Evolutionary conservation across 2,797 vertebrate genomes (phyloP).

Genomic region (Microctenopoma stevenorrisi): DNA sequence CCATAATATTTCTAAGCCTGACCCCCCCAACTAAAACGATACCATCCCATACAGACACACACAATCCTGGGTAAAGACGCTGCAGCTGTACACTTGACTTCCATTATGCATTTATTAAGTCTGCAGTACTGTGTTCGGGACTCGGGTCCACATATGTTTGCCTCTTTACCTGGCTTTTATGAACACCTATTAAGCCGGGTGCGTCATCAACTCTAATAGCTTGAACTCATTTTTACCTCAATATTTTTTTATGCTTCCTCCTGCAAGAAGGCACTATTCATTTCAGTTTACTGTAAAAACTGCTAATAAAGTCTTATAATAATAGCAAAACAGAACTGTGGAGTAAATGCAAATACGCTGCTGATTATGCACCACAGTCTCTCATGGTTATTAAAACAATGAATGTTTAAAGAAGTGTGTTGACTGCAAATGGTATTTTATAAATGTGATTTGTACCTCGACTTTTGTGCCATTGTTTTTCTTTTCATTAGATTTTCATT

Average conservation of each 20-base stretch:
- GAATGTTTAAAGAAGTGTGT: slow-evolving; percentile 3
- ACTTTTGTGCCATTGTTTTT: slow-evolving; percentile 11
- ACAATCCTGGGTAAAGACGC: too few species aligned
- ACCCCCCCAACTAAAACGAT: too few species aligned
- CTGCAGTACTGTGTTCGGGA: too few species aligned
- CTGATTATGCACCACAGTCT: background rate
- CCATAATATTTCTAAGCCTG: too few species aligned
- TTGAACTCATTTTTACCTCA: background rate
- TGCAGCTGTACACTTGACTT: too few species aligned
- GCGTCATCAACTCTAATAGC: background rate
- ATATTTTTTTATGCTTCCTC: background rate
- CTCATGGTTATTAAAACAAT: slow-evolving; percentile 1
- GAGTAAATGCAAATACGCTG: slow-evolving; percentile 7
- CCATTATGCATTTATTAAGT: too few species aligned
- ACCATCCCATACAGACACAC: too few species aligned
- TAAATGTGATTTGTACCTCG: background rate
- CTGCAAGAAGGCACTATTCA: background rate
- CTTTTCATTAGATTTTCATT: slow-evolving; percentile 25
- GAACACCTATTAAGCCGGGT: background rate
- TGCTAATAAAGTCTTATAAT: background rate
- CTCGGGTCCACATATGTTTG: background rate
- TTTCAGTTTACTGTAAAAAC: background rate
- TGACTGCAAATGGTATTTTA: slow-evolving; percentile 17
- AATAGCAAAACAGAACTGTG: background rate
- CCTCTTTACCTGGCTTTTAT: background rate